phyloP scores from a whole-genome alignment of 2,113 vertebrate genomes.

The Tinamus guttatus region DNA sequence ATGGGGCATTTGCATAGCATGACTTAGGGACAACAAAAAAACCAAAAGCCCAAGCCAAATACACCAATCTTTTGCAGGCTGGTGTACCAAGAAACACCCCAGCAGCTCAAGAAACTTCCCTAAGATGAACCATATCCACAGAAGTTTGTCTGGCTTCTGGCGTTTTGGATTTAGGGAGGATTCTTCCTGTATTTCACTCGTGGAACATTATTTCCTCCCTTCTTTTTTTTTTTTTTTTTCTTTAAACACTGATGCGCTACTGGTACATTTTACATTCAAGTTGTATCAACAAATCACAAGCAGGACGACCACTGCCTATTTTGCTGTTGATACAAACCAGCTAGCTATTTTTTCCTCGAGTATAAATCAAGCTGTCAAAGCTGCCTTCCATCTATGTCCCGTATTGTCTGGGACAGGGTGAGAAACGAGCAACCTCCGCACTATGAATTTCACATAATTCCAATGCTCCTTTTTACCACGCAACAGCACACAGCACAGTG shows the following conservation, averaged over 20 bases:
- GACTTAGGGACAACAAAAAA: not conserved
- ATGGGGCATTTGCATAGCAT: not conserved
- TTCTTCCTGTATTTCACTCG: not conserved
- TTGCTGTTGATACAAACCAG: not conserved
- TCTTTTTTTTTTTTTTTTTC: not conserved
- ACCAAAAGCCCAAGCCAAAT: not conserved
- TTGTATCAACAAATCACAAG: not conserved
- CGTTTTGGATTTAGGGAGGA: not conserved
- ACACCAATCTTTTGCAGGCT: not conserved
- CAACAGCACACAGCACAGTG: not conserved
- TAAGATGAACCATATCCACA: rapidly evolving
- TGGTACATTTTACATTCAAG: not conserved
- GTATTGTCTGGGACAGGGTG: not conserved
- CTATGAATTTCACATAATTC: not conserved
- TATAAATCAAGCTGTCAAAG: not conserved
- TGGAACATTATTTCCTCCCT: not conserved
- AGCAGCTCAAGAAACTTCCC: not conserved
- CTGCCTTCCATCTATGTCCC: not conserved
- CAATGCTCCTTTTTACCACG: not conserved
- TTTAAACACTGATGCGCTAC: not conserved
- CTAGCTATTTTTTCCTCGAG: not conserved
- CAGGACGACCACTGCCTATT: not conserved
- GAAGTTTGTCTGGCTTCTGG: not conserved
- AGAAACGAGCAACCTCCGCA: not conserved
- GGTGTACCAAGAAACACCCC: not conserved